Percentiles rank a stretch among this genome's conserved stretches.
phyloP scores from a whole-genome alignment of 2,797 vertebrate genomes.

The Picus viridis region DNA sequence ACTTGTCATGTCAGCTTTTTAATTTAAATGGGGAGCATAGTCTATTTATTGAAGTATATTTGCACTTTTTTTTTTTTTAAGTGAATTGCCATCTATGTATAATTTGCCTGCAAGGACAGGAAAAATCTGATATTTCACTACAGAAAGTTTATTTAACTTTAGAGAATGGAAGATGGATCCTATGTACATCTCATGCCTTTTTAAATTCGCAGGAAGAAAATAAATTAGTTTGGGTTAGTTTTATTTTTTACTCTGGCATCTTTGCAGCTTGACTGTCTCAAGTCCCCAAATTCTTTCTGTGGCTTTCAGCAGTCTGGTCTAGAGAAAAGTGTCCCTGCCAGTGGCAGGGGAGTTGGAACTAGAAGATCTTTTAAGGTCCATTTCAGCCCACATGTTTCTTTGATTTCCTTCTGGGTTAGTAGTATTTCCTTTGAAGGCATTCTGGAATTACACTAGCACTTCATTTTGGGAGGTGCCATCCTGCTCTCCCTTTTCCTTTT shows the following conservation, averaged over 20 bases:
- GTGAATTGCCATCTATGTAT: background rate
- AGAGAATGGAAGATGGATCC: background rate
- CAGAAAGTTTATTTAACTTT: background rate
- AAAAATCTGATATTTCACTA: background rate
- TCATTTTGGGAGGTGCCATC: background rate
- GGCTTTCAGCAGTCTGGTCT: background rate
- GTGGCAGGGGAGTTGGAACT: background rate
- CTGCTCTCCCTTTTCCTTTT: background rate
- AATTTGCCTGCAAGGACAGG: background rate
- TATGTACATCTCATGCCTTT: background rate
- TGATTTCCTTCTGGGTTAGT: background rate
- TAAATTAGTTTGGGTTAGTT: background rate
- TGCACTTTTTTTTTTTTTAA: background rate
- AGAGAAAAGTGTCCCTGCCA: background rate
- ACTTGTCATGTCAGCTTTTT: background rate
- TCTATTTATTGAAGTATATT: background rate
- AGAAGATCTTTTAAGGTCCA: background rate
- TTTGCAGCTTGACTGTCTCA: background rate
- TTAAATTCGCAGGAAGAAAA: background rate
- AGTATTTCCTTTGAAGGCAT: background rate
- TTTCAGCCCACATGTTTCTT: background rate
- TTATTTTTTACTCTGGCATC: background rate
- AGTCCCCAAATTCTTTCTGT: background rate
- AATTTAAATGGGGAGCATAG: background rate
- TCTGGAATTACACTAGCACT: background rate